phyloP scores from a whole-genome alignment of 2,113 vertebrate genomes.

The Oophaga pumilio region DNA sequence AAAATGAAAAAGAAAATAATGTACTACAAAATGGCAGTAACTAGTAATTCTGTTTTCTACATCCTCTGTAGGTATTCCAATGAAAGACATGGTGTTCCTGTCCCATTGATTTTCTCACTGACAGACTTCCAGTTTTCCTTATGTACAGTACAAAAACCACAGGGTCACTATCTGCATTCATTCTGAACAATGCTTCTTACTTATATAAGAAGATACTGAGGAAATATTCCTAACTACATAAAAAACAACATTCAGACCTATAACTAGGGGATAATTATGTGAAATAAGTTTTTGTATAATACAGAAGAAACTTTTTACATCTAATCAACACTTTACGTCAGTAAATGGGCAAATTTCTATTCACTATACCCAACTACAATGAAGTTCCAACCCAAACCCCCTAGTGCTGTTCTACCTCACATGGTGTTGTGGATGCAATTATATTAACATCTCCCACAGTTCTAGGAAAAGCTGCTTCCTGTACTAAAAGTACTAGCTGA shows the following conservation, averaged over 20 bases:
- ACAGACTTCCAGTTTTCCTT: neutral
- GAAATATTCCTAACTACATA: neutral
- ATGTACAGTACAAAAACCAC: conserved; percentile 12
- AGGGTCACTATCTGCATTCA: conserved; percentile 6
- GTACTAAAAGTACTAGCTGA: neutral
- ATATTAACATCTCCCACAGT: neutral
- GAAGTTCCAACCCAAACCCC: neutral
- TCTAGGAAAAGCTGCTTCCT: neutral
- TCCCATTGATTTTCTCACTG: conserved; percentile 29
- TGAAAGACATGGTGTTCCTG: neutral
- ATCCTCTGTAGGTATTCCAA: conserved; percentile 3
- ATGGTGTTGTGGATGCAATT: neutral
- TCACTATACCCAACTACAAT: neutral
- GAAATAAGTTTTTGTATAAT: neutral
- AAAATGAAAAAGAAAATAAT: neutral
- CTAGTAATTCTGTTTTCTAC: conserved; percentile 4
- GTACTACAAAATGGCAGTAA: neutral
- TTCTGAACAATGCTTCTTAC: neutral
- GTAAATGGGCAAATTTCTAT: neutral
- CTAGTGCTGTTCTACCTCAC: neutral
- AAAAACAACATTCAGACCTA: neutral
- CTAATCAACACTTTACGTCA: neutral
- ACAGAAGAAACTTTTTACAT: neutral
- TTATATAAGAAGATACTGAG: neutral
- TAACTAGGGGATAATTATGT: neutral